phyloP scores from a whole-genome alignment of 2,888 invertebrate genomes.

The Noctua fimbriata region DNA sequence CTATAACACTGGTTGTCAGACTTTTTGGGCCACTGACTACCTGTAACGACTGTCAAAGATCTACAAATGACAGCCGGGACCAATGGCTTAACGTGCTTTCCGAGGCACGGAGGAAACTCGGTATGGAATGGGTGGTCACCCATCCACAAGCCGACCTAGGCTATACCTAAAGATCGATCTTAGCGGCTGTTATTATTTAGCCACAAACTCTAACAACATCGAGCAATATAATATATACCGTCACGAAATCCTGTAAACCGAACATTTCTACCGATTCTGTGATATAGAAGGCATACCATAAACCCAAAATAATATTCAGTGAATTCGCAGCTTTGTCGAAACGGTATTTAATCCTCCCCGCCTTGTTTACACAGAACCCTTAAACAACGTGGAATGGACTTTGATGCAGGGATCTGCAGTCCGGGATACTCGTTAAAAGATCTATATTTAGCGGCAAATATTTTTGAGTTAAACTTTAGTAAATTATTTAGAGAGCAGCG shows the following conservation, averaged over 20 bases:
- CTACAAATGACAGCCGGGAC: too few relatives aligned
- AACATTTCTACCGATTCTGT: conserved; percentile 30
- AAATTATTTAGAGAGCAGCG: too few relatives aligned
- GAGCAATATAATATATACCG: conserved; percentile 4
- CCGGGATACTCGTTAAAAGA: conserved; percentile 3
- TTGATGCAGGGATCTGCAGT: conserved; percentile 33
- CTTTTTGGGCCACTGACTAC: too few relatives aligned
- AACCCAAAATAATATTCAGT: conserved; percentile 49
- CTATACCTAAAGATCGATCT: too few relatives aligned
- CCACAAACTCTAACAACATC: not conserved
- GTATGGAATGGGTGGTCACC: too few relatives aligned
- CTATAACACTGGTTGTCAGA: too few relatives aligned
- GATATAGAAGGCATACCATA: conserved; percentile 12
- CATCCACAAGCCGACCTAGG: too few relatives aligned
- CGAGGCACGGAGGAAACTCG: too few relatives aligned
- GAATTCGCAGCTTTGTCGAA: conserved; percentile 25
- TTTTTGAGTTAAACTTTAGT: conserved; percentile 7
- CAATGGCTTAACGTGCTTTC: too few relatives aligned
- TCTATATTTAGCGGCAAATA: conserved; percentile 21
- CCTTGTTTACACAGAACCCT: conserved; percentile 44
- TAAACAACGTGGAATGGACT: conserved; percentile 30
- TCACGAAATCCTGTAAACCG: conserved; percentile 3
- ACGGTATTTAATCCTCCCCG: conserved; percentile 41
- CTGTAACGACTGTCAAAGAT: too few relatives aligned
- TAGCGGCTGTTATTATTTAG: too few relatives aligned